Evolutionary conservation across 2,797 vertebrate genomes (phyloP).

Genomic region (Simalia tracyae): DNA sequence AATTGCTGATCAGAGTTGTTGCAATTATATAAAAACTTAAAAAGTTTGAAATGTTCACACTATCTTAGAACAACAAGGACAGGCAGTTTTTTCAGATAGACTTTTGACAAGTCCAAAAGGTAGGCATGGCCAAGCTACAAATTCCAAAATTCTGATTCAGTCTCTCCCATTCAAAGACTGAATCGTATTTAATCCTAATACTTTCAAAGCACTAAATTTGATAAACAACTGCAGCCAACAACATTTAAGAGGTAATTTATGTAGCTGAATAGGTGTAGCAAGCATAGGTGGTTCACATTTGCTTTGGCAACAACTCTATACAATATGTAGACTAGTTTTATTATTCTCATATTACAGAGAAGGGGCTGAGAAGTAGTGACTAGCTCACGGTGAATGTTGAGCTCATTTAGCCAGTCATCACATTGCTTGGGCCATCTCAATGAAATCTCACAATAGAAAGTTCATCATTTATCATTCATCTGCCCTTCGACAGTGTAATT

Average conservation of each 20-base stretch:
- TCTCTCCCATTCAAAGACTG: too few relatives aligned
- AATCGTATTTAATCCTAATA: too few relatives aligned
- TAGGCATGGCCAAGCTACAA: too few relatives aligned
- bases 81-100: too few relatives aligned
- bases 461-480: background rate
- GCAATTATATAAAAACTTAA: background rate
- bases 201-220: too few relatives aligned
- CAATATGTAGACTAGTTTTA: background rate
- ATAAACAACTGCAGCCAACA: too few relatives aligned
- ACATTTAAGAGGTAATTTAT: background rate
- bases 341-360: background rate
- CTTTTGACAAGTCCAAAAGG: too few relatives aligned
- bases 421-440: background rate
- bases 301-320: background rate
- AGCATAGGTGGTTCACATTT: background rate
- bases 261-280: too few relatives aligned
- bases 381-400: background rate
- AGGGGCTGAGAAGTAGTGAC: background rate
- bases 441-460: background rate
- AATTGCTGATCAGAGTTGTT: background rate
- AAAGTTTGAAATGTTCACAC: background rate
- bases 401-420: background rate
- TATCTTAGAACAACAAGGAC: too few relatives aligned
- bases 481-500: background rate
- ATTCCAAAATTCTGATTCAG: background rate